Percentiles rank a stretch among this genome's conserved stretches.
These are phyloP conservation scores for Enteromius radiatus DNA, from an alignment of 2,797 vertebrate species.

Conservation along the genomic window DNA sequence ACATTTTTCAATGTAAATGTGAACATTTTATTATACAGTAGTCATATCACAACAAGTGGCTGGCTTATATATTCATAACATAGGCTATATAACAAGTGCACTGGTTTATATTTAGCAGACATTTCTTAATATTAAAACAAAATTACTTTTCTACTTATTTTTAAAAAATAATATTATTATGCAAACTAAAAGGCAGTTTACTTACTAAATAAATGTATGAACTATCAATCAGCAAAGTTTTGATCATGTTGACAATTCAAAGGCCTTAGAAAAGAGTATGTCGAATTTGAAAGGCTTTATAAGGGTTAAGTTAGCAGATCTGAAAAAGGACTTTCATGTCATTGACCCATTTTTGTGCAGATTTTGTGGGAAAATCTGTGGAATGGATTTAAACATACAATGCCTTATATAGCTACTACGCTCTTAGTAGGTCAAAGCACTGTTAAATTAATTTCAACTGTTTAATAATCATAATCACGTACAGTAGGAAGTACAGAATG, in stretches of 20 bases:
- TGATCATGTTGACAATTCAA: not conserved
- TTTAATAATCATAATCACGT: not conserved
- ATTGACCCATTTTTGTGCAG: not conserved
- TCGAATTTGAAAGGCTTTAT: not conserved
- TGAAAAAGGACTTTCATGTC: constrained; percentile 10
- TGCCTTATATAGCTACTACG: not conserved
- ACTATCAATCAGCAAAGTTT: not conserved
- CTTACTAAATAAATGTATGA: not conserved
- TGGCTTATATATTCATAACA: too few relatives aligned
- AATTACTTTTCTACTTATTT: too few relatives aligned
- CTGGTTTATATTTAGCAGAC: not conserved
- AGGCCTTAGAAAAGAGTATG: not conserved
- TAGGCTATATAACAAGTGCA: not conserved
- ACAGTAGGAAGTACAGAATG: not conserved
- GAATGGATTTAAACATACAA: constrained; percentile 8
- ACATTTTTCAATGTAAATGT: not conserved
- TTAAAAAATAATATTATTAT: too few relatives aligned
- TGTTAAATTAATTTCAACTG: not conserved
- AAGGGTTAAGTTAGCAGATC: not conserved
- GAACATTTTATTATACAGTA: not conserved
- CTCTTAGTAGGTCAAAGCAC: not conserved
- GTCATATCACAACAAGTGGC: not conserved
- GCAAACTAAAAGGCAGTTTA: not conserved
- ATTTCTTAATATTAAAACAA: not conserved
- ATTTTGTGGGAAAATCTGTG: not conserved